Evolutionary conservation across 2,888 invertebrate genomes (phyloP), one percentile per base, ranked within the genome.

Genomic region (Scaptomyza reducta): DNA sequence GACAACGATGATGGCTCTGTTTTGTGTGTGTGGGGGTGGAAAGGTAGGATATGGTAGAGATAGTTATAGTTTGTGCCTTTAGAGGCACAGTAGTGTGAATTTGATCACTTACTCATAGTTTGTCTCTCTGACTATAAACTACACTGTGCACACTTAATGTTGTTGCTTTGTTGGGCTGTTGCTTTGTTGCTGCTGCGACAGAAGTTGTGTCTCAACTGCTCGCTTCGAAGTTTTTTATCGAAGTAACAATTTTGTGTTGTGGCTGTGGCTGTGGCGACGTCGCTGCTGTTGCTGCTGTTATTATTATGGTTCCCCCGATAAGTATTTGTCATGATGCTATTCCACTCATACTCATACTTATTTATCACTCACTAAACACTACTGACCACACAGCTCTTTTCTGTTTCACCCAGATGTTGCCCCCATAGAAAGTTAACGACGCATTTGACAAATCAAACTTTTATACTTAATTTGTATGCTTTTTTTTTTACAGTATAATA

Each of bases 1-100:
- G 91, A 90, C 53, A 91, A 73, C 18, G 91, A 90, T 64, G 91
- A 91, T 35, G 91, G 91, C 64, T 91, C 91, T 91, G 85, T 56
- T 45, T 49, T 31, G n/a, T 47, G 18, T 10, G 10, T 49, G 38
- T 29, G 49, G 45, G 6, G 44, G 14, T 50, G 40, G 40, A 6
- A 14, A 49, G 13, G 13, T 7, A 54, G 35, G 22, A 25, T 25
- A 25, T 25, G 45, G 25, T 35, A 22, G 13, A 57, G 45, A 54
- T 10, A 10, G 11, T 44, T 18, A 29, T 14, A 33, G 22, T 47
- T 27, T 41, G 16, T 6, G 1, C 6, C 10, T 47, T 33, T 18
- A 6, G 14, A n/a, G n/a, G 27, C 42, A 44, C 42, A 44, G n/a
- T 16, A 14, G 14, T n/a, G n/a, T n/a, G n/a, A n/a, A 18, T 14